Evolutionary conservation across 2,888 invertebrate species (phyloP).

Genomic region (Drosophila pseudotalamancana): DNA sequence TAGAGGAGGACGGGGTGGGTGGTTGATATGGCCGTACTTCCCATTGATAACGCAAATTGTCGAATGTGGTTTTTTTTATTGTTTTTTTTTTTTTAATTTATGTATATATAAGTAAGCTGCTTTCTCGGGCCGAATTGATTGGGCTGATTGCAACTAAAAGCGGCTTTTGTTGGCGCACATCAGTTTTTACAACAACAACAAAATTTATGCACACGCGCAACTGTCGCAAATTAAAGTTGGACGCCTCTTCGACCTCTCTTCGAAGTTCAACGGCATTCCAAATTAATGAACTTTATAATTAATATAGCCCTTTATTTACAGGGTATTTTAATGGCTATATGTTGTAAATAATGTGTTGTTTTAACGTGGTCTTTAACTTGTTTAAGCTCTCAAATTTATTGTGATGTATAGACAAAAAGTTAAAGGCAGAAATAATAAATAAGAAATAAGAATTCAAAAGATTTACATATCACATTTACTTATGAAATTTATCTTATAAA

Average conservation of each 20-base stretch:
- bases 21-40: neutral
- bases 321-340: neutral
- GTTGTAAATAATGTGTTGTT: neutral
- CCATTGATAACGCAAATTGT: constrained; percentile 43
- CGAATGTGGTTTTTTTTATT: no score
- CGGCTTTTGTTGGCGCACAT: constrained; percentile 45
- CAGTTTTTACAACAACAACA: constrained; percentile 24
- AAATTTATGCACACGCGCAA: constrained; percentile 59
- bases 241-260: constrained; percentile 11
- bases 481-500: no score
- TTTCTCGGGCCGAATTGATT: constrained; percentile 29
- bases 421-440: no score
- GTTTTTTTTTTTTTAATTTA: neutral
- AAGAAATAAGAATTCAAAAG: no score
- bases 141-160: constrained; percentile 33
- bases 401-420: no score
- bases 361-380: no score
- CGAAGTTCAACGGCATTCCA: constrained; percentile 63
- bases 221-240: constrained; percentile 47
- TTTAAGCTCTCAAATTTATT: no score
- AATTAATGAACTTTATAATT: constrained; percentile 40
- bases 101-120: constrained; percentile 22
- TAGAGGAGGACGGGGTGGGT: neutral
- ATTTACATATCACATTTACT: no score
- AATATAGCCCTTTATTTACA: neutral